Base-by-base conservation (phyloP, 1,140 invertebrate species). In the Bombyx mandarina region DNA sequence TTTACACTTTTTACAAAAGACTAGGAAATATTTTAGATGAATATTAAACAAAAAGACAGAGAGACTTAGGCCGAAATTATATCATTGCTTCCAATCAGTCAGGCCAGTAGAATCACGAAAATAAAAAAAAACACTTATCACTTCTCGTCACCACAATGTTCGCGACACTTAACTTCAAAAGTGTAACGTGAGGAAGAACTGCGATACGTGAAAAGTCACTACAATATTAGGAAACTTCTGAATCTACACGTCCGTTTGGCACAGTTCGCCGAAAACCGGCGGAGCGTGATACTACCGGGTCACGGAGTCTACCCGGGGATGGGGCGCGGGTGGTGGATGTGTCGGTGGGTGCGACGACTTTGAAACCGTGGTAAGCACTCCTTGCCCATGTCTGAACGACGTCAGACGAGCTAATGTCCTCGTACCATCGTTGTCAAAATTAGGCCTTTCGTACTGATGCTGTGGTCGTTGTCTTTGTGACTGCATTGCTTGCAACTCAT, bases 231-330 rank as follows among this genome's bases (percentile, higher is more conserved):
- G 53, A 57, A 67, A 70, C 54, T 60, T 61, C 57, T 75, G 67
- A 60, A 64, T 77, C 69, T 82, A 87, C 71, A 87, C 82, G 76
- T 87, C 84, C 71, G 84, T 87, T 87, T 87, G 84, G 84, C 84
- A 87, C 84, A 87, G 62, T 58, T 86, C 82, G 75, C 82, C 84
- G 84, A 87, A 86, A 74, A 73, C 69, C 82, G 81, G 84, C 81
- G 84, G 71, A 67, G 82, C 82, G 75, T 82, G 79, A 83, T 84
- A 86, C 84, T 87, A 87, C 82, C 84, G 79, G 22, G 84, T 85
- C 56, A 87, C 73, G 55, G 84, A 82, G 58, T 87, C 84, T 7
- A 77, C 67, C 43, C 82, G 70, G 18, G 79, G 72, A 59, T 87
- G 75, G 6, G 81, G 77, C 22, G 75, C 73, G 4, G 81, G 79